Base-by-base conservation (phyloP, 2,113 vertebrate genomes). In the Hemiprocne comata region DNA sequence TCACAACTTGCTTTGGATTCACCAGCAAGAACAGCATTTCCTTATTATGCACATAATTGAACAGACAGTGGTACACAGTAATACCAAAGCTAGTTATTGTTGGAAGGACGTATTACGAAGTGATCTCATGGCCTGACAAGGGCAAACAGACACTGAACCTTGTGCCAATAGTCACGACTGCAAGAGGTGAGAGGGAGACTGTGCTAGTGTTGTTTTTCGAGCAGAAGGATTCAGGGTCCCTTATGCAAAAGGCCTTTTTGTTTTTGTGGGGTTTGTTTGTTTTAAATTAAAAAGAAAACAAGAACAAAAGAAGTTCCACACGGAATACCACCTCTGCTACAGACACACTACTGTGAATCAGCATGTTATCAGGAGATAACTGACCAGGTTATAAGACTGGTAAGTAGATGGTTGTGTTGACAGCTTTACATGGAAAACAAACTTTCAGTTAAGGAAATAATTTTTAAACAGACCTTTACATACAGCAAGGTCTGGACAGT, bases 21-120 rank as follows among this genome's bases (percentile, higher is more conserved):
- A 38, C 78, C 80, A 61, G 62, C 60, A 88, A 50, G 77, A 81
- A 87, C 65, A 95, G 87, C 88, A 82, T 88, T 92, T 95, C 89
- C 94, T 85, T 38, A 18, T 64, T 7, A 19, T n/a, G 48, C 55
- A 36, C 55, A 21, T 13, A 77, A 75, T 33, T 11, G 90, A 85
- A 53, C 36, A 71, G 73, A 46, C 53, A 4, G 36, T 33, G 85
- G 90, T n/a, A 88, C 71, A 23, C 40, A 76, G 81, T 34, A 84
- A 53, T 6, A 36, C 53, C 77, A 89, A 71, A 91, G 85, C 25
- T 24, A 48, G 75, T n/a, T 53, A 71, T 15, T 74, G 90, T 88
- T 76, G 42, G 36, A 73, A 64, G 62, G 73, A 51, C 33, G 38
- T 20, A 33, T 11, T 91, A 72, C 84, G 25, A 70, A 93, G 67